Conservation (phyloP, 2,113 vertebrate genomes). For the Aix galericulata region DNA sequence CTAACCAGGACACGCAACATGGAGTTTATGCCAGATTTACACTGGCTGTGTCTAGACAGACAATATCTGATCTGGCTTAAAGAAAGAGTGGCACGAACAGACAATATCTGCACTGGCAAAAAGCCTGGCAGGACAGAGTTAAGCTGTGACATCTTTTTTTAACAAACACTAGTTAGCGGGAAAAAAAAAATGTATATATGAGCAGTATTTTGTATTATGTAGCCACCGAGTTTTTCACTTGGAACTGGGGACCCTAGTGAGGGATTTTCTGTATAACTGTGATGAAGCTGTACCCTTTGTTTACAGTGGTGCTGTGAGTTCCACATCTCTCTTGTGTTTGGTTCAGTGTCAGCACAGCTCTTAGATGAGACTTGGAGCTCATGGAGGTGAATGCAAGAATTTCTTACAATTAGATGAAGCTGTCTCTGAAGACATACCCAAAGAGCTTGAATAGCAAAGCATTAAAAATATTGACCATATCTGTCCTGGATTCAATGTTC, state of each 20-base stretch:
- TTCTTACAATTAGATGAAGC: neutral
- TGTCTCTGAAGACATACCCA: neutral
- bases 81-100: slow-evolving; percentile 57
- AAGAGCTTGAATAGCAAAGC: neutral
- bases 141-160: neutral
- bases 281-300: neutral
- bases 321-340: neutral
- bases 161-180: neutral
- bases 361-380: neutral
- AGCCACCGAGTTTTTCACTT: neutral
- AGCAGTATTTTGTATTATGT: neutral
- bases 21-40: slow-evolving; percentile 55
- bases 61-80: slow-evolving; percentile 69
- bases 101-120: slow-evolving; percentile 48
- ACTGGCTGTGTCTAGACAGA: slow-evolving; percentile 62
- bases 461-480: neutral
- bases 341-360: neutral
- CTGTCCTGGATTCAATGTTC: neutral
- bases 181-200: neutral
- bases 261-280: neutral
- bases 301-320: neutral
- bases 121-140: slow-evolving; percentile 34
- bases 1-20: neutral
- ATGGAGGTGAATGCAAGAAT: neutral
- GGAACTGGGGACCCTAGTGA: neutral